phyloP scores from a whole-genome alignment of 2,113 vertebrate species.

The Alligator mississippiensis region DNA sequence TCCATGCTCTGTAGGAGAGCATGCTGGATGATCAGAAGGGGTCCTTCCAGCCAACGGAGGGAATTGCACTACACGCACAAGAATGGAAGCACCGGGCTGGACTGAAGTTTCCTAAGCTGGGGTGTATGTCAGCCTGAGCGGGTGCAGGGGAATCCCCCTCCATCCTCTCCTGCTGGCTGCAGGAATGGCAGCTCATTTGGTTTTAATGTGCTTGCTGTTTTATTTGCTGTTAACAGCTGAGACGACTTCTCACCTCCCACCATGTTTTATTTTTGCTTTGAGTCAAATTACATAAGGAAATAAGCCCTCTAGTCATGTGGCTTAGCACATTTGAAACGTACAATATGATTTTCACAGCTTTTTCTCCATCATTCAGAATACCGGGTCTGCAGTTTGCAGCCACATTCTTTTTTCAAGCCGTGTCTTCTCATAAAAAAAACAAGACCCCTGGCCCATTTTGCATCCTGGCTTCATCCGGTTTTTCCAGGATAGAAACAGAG shows the following conservation, averaged over 20 bases:
- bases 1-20: background rate
- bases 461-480: too few relatives aligned
- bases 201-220: conserved; percentile 10
- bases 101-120: background rate
- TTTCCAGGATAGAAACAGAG: background rate
- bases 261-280: conserved; percentile 26
- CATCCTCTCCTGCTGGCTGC: background rate
- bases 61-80: background rate
- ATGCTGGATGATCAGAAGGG: background rate
- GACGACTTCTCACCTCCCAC: conserved; percentile 9
- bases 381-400: background rate
- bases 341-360: background rate
- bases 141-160: background rate
- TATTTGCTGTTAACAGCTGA: conserved; percentile 25
- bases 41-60: background rate
- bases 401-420: background rate
- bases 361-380: background rate
- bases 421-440: background rate
- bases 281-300: conserved; percentile 13
- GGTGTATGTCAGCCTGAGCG: background rate
- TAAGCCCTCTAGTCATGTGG: background rate
- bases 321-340: background rate
- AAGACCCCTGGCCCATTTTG: background rate
- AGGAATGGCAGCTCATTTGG: background rate
- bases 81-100: background rate